These are phyloP conservation scores for Megalopta genalis DNA, from an alignment of 1,140 invertebrate species.

Conservation along the genomic window DNA sequence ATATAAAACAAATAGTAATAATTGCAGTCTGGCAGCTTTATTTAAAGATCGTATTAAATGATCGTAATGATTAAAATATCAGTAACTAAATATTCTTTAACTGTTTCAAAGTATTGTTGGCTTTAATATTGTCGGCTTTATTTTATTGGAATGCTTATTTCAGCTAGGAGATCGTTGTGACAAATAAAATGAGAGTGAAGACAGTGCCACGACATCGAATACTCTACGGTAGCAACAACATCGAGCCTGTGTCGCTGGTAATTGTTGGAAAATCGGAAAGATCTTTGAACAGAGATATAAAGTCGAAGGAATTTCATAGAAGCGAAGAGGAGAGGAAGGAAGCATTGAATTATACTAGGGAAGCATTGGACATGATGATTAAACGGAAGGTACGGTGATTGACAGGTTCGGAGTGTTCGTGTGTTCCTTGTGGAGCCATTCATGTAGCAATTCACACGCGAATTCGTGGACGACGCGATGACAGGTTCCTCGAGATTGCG, in stretches of 20 bases:
- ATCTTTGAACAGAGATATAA: too few relatives aligned
- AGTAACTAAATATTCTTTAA: too few relatives aligned
- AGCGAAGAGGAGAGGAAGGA: neutral
- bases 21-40: too few relatives aligned
- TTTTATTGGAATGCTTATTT: neutral
- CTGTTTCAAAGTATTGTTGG: too few relatives aligned
- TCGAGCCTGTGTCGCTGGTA: constrained; percentile 20
- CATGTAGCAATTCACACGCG: neutral
- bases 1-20: too few relatives aligned
- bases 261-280: neutral
- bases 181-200: constrained; percentile 68
- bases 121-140: neutral
- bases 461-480: neutral
- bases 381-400: constrained; percentile 17
- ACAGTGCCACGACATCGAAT: constrained; percentile 61
- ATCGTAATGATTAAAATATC: too few relatives aligned
- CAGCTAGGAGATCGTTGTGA: neutral
- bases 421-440: neutral
- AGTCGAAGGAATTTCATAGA: too few relatives aligned
- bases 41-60: too few relatives aligned
- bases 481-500: neutral
- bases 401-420: neutral
- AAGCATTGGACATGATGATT: constrained; percentile 23
- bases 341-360: neutral
- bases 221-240: constrained; percentile 8